These are phyloP conservation scores for Picus viridis DNA, from an alignment of 2,797 vertebrate genomes.

Conservation along the genomic window DNA sequence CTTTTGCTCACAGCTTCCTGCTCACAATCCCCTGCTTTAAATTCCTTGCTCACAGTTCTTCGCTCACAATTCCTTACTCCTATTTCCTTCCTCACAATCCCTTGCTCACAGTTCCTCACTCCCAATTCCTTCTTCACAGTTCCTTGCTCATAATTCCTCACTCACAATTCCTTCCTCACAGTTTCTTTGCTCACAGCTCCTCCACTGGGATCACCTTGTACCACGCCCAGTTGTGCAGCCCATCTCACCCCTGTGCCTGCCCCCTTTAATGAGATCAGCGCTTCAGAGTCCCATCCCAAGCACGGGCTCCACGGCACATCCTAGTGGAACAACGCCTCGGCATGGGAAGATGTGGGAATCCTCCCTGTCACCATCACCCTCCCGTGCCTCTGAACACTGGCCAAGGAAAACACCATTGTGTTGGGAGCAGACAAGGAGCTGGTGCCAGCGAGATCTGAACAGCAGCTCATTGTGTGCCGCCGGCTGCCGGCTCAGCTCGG, in stretches of 20 bases:
- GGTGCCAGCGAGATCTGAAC: neutral
- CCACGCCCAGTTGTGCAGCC: accelerated
- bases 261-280: neutral
- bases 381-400: neutral
- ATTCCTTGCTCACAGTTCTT: neutral
- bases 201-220: accelerated
- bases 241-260: accelerated
- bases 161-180: no score
- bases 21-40: neutral
- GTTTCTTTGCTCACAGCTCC: no score
- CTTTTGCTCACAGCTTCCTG: neutral
- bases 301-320: accelerated
- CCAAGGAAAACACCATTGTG: constrained; percentile 40
- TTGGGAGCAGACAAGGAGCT: neutral
- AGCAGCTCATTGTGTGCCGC: constrained; percentile 15
- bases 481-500: neutral
- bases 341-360: neutral
- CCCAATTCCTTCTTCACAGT: no score
- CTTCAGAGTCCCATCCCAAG: accelerated
- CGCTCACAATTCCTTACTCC: no score
- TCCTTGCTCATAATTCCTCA: no score
- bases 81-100: no score
- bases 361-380: constrained; percentile 11
- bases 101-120: no score
- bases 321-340: accelerated